Evolutionary conservation across 1,140 invertebrate genomes (phyloP), one percentile per base, ranked within the genome.

Genomic region (Oryctes rhinoceros): DNA sequence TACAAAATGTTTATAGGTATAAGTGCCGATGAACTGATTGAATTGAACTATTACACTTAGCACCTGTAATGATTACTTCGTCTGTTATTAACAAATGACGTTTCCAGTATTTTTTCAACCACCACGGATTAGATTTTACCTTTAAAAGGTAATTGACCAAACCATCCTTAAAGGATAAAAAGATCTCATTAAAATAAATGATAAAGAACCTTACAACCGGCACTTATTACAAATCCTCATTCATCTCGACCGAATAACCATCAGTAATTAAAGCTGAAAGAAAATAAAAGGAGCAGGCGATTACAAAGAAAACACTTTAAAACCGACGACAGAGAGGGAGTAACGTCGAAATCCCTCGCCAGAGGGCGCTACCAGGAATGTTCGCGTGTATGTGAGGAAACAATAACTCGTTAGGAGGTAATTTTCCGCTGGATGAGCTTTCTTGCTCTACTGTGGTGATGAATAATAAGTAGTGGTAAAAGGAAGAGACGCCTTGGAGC

Each of bases 321-420:
- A 71, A 24, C 65, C 65, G 65, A 71, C 24, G 20, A 24, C 7
- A 7, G 65, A 35, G 37, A 37, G 11, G 35, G 35, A 37, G 24
- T 71, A 71, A 35, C 65, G 53, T 18, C 18, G 53, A 15, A 59
- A 59, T 59, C 53, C 18, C 35, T 10, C 20, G 7, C 11, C 24
- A 10, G 18, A 71, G 18, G 11, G 24, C 65, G 18, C 65, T 9
- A 62, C 4, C 35, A 10, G 65, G 24, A 13, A 24, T 15, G 9
- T 35, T 71, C 65, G 65, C 65, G 65, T 71, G 65, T 71, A 37
- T 71, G 35, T 71, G 35, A 15, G 65, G 65, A 71, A 71, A 71
- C 65, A 71, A 71, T 71, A 71, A 71, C 65, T 71, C 20, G 65
- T 71, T 71, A 71, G 65, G 65, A 71, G 65, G 65, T 71, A 71